Evolutionary conservation across 2,888 invertebrate species (phyloP), one percentile per base, ranked within the genome.

Genomic region (Stenolophus ochropezus): DNA sequence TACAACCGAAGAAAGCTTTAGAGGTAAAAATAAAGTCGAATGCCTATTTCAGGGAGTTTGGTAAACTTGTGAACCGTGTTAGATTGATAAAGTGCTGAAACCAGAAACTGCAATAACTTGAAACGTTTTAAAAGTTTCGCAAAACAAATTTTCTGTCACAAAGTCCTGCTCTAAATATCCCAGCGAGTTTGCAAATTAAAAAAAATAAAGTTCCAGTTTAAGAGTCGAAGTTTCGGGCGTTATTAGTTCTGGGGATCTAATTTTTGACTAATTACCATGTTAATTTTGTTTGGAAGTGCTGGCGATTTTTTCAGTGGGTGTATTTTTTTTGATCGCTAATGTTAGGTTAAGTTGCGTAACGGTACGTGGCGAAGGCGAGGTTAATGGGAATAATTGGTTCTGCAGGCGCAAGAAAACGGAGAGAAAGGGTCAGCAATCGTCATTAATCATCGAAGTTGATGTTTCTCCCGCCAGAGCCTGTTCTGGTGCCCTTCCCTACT

Each of bases 71-170:
- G 61, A 75, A 75, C 74, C 74, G 81, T 75, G 75, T 75, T 75
- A 81, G 81, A 81, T 81, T 81, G 81, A 81, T 81, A 81, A 81
- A 81, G 81, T 81, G 81, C 81, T 81, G 81, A 81, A 81, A 81
- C 81, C 81, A 81, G 81, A 81, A 81, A 81, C 81, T 81, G 81
- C 81, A 81, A 81, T 81, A 81, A 74, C 81, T 81, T 74, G 81
- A 74, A 81, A 81, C 81, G 81, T 74, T 81, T 81, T 74, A 81
- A 81, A 81, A 81, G 75, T 81, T 81, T 75, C 75, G 61, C 75
- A 81, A 81, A 81, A 81, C 81, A 81, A 81, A 81, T 81, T 81
- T 74, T 81, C 81, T 61, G 81, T 81, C 81, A 74, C 81, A 81
- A 81, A 81, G 81, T 81, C 81, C 23, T 61, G 80, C 61, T 73